Base-by-base conservation (phyloP, 2,113 vertebrate species). In the Salminus brasiliensis region DNA sequence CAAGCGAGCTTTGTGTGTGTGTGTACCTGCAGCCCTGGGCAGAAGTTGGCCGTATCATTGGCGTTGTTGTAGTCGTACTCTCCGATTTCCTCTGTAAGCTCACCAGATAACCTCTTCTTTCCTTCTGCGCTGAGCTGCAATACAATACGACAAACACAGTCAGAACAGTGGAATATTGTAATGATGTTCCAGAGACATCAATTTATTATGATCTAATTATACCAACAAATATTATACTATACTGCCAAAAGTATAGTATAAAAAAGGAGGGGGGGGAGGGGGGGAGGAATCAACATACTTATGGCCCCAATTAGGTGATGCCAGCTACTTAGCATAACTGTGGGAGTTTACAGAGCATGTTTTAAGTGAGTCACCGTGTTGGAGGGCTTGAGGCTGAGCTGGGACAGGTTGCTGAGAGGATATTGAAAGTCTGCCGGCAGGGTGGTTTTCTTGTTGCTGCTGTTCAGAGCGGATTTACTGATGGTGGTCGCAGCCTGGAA, bases 31-130 rank as follows among this genome's bases (percentile, higher is more conserved):
- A 93, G 74, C 0, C 91, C 94, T 1, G 98, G 98, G 82, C 97
- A 99, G 90, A 96, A 99, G 89, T 97, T 94, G 79, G 93, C 92
- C 10, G 94, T 97, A 77, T 99, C 97, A 0, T 95, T 96, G 76
- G 95, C 93, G 36, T 99, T 99, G 87, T 95, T 90, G 84, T 99
- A 99, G 85, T 99, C 89, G 0, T 99, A 99, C 29, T 96, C 95
- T 21, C 87, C 93, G 0, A 98, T 93, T 1, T 89, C 93, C 15
- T 95, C 95, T 9, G 93, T 93, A 0, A 90, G 90, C 39, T 95
- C 91, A 12, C 93, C 87, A 0, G 83, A 86, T 25, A 82, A 47
- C 25, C 66, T 81, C 0, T 87, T 89, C 59, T 86, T 75, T 0
- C 53, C 27, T 6, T 10, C 85, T 55, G 79, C 87, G 76, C 83